phyloP scores from a whole-genome alignment of 2,888 invertebrate species.

The Cenopis cana region DNA sequence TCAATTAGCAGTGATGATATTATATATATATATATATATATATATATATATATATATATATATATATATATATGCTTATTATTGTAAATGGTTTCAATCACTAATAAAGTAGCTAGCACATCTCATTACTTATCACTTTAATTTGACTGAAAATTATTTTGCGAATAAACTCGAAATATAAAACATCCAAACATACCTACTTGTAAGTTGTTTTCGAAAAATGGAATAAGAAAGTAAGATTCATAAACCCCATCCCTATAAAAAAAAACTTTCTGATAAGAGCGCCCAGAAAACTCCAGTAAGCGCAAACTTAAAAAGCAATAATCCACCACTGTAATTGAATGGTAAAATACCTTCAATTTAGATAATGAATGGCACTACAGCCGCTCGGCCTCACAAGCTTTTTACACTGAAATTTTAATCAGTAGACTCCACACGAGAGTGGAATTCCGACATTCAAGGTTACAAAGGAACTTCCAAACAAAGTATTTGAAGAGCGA shows the following conservation, averaged over 20 bases:
- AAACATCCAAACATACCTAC: too few species aligned
- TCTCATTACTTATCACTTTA: too few species aligned
- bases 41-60: too few species aligned
- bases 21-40: too few species aligned
- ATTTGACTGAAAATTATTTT: too few species aligned
- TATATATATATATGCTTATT: too few species aligned
- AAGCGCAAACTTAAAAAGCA: constrained; percentile 14
- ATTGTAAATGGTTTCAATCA: too few species aligned
- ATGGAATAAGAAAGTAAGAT: not conserved
- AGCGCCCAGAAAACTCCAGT: not conserved
- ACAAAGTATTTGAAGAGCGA: constrained; percentile 78
- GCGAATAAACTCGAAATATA: too few species aligned
- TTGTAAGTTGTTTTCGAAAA: not conserved
- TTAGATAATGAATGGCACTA: constrained; percentile 35
- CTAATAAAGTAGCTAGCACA: too few species aligned
- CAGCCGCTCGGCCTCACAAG: constrained; percentile 25
- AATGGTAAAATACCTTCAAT: constrained; percentile 19
- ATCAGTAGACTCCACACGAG: constrained; percentile 48
- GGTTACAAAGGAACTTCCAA: constrained; percentile 77
- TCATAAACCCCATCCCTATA: not conserved
- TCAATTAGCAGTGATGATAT: too few species aligned
- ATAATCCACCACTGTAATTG: constrained; percentile 21
- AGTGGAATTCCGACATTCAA: constrained; percentile 74
- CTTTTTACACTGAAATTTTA: constrained; percentile 42
- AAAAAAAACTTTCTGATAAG: constrained; percentile 14